phyloP scores from a whole-genome alignment of 2,113 vertebrate genomes.

The Morone chrysops region DNA sequence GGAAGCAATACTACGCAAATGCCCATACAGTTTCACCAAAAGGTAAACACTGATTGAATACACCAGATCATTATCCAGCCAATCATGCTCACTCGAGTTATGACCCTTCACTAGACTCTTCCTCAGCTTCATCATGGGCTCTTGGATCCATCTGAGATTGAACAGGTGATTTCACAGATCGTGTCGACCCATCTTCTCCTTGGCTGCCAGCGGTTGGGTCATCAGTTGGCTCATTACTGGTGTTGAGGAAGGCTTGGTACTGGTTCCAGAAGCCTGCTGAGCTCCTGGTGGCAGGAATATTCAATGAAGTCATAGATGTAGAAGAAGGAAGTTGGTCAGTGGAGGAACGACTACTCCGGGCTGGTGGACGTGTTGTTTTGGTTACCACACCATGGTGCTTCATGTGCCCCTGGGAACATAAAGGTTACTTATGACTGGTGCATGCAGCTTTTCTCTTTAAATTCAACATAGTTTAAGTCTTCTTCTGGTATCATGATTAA shows the following conservation, averaged over 20 bases:
- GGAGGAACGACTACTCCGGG: constrained; percentile 76
- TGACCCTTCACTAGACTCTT: constrained; percentile 62
- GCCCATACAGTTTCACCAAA: constrained; percentile 57
- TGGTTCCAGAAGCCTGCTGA: constrained; percentile 84
- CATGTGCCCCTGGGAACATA: constrained; percentile 82
- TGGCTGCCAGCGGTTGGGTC: constrained; percentile 52
- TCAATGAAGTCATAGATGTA: constrained; percentile 68
- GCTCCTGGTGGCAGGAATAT: constrained; percentile 80
- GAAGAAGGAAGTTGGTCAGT: constrained; percentile 73
- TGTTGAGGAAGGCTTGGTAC: constrained; percentile 82
- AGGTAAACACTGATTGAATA: constrained; percentile 66
- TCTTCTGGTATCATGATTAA: not conserved
- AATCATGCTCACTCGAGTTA: constrained; percentile 44
- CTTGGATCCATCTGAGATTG: constrained; percentile 64
- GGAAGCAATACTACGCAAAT: constrained; percentile 69
- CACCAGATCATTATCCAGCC: constrained; percentile 41
- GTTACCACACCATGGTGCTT: constrained; percentile 82
- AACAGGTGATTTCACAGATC: constrained; percentile 57
- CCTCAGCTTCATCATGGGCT: constrained; percentile 50
- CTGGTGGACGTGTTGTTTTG: constrained; percentile 76
- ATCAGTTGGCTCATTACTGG: constrained; percentile 69
- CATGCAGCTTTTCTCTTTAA: not conserved
- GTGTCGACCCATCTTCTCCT: constrained; percentile 60
- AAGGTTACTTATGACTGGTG: not conserved
- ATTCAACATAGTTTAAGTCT: not conserved